These are phyloP conservation scores for Carpatolechia fugitivella DNA, from an alignment of 2,888 invertebrate species.

Conservation along the genomic window DNA sequence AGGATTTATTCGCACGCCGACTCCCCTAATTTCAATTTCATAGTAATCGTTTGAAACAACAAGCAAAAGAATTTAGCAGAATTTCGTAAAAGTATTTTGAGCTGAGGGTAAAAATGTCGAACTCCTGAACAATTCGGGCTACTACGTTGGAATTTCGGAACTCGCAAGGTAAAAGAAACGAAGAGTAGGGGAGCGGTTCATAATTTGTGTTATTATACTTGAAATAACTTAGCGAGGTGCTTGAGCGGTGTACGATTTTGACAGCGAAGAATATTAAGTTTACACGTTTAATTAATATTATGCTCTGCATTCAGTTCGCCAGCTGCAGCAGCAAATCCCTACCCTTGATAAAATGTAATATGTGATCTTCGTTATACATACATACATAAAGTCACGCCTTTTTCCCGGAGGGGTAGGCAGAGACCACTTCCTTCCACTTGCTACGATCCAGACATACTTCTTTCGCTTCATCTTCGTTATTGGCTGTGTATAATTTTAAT, in stretches of 20 bases:
- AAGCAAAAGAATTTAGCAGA: neutral
- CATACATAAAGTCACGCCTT: too few relatives aligned
- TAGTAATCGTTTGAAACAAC: conserved; percentile 7
- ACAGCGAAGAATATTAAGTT: neutral
- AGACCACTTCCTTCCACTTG: too few relatives aligned
- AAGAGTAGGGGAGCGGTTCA: neutral
- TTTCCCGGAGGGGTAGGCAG: too few relatives aligned
- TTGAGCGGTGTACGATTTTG: neutral
- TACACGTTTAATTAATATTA: too few relatives aligned
- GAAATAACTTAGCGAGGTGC: neutral
- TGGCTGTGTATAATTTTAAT: too few relatives aligned
- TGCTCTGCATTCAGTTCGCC: too few relatives aligned
- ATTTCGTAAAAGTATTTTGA: conserved; percentile 2
- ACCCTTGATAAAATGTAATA: too few relatives aligned
- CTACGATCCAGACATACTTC: too few relatives aligned
- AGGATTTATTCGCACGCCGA: neutral
- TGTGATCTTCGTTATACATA: too few relatives aligned
- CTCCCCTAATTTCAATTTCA: conserved; percentile 2
- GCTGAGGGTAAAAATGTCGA: conserved; percentile 3
- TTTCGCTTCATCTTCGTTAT: too few relatives aligned
- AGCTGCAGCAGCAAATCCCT: too few relatives aligned
- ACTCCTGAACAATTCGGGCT: neutral
- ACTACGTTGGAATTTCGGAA: conserved; percentile 1
- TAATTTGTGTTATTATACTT: neutral
- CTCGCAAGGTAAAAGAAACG: conserved; percentile 8